Evolutionary conservation across 2,797 vertebrate species (phyloP), one percentile per base, ranked within the genome.

Genomic region (Dromococcyx pavoninus): DNA sequence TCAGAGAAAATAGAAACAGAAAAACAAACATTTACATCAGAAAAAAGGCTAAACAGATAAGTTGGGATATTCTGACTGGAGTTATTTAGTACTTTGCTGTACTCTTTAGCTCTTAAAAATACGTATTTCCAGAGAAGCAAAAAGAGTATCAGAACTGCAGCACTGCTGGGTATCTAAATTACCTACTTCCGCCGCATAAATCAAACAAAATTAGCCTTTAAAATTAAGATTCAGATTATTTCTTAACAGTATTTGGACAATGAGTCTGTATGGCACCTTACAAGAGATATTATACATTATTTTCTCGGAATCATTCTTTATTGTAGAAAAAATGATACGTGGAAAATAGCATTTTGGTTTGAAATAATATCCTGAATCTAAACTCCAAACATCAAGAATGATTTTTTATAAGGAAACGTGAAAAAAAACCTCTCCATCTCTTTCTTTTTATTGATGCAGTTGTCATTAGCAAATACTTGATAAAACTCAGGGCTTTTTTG

Each of bases 41-140:
- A 76, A 96, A 92, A 94, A 98, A 98, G 97, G 96, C 97, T 97
- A 97, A 97, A 97, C 96, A 97, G 97, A 96, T 98, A 98, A 97
- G 97, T 91, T 95, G 92, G 66, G 96, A 94, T 97, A 97, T 96
- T 97, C 88, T 95, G 91, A 75, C 71, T 95, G 66, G 89, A 95
- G 91, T 92, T 91, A 97, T 94, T 91, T 94, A 72, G 79, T 67
- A 79, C 87, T 96, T 91, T 77, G 75, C 81, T 96, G 86, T 89
- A 90, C 90, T 94, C 96, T 91, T 97, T 80, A 92, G 94, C 94
- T 96, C 95, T 90, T 84, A 74, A 97, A 97, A 92, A 93, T 69
- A 88, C 13, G 50, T 57, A 62, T 94, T 95, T 94, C 79, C 90
- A 73, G 92, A 94, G 96, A 96, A 91, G 54, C n/a, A 30, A 78